Evolutionary conservation across 35 echinoderm and acorn worm species (phyloP).

Genomic region (Ptychodera flava): DNA sequence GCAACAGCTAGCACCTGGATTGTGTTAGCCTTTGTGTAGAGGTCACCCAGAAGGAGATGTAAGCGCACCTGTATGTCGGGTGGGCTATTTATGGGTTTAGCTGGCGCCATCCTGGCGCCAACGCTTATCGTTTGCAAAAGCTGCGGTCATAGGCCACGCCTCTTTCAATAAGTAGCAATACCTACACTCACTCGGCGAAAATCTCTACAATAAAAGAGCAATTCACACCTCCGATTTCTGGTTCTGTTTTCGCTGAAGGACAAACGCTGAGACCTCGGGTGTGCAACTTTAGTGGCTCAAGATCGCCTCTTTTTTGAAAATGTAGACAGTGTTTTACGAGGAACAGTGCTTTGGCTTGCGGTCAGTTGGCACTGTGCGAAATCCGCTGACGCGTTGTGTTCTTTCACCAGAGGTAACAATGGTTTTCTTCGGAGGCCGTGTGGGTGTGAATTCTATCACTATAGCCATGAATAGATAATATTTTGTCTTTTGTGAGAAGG

Average conservation of each 20-base stretch:
- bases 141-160: neutral
- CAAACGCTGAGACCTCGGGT: neutral
- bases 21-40: neutral
- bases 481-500: too few species aligned
- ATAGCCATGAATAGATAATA: too few species aligned
- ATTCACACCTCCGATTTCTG: neutral
- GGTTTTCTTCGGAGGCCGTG: too few species aligned
- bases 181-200: neutral
- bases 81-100: neutral
- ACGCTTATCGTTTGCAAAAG: neutral
- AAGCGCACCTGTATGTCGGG: neutral
- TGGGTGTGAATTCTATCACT: too few species aligned
- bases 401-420: too few species aligned
- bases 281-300: neutral
- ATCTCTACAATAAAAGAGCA: neutral
- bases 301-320: too few species aligned
- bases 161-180: neutral
- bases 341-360: too few species aligned
- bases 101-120: neutral
- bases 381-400: too few species aligned
- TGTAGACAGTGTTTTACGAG: too few species aligned
- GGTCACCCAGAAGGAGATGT: neutral
- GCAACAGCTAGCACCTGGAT: neutral
- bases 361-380: too few species aligned
- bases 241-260: neutral